These are phyloP conservation scores for Zaprionus africanus DNA, from an alignment of 1,140 invertebrate species.

Conservation along the genomic window DNA sequence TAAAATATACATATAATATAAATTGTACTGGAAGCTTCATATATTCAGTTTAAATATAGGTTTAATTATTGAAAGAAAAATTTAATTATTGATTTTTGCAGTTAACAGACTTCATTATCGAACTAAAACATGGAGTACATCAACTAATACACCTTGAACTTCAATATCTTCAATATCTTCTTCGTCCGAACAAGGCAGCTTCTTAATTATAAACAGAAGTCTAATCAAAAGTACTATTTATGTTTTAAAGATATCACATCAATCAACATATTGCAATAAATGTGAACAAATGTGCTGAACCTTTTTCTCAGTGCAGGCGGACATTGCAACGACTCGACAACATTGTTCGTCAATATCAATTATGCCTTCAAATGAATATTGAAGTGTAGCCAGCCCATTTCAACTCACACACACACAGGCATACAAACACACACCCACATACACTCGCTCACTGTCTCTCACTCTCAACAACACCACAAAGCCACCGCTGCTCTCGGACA, in stretches of 20 bases:
- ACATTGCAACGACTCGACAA: conserved; percentile 56
- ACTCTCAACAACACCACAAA: conserved; percentile 65
- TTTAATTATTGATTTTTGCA: no score
- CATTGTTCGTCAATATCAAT: conserved; percentile 83
- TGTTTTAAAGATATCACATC: background rate
- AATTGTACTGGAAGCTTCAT: no score
- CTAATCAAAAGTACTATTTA: background rate
- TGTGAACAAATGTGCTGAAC: background rate
- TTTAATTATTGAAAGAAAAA: no score
- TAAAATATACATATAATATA: no score
- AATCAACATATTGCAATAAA: background rate
- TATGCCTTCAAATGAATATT: conserved; percentile 83
- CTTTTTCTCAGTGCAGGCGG: conserved; percentile 53
- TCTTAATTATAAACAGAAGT: background rate
- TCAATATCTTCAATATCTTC: no score
- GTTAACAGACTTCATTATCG: no score
- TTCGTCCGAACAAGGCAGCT: background rate
- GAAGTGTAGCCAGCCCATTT: conserved; percentile 70
- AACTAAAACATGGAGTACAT: no score
- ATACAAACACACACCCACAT: conserved; percentile 11
- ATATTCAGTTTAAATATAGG: no score
- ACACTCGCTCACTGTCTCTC: conserved; percentile 14
- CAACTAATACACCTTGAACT: no score
- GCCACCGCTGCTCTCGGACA: conserved; percentile 55
- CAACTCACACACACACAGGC: conserved; percentile 1